Percentiles rank a stretch among this genome's conserved stretches.
phyloP scores from a whole-genome alignment of 2,797 vertebrate species.

The Miichthys miiuy region DNA sequence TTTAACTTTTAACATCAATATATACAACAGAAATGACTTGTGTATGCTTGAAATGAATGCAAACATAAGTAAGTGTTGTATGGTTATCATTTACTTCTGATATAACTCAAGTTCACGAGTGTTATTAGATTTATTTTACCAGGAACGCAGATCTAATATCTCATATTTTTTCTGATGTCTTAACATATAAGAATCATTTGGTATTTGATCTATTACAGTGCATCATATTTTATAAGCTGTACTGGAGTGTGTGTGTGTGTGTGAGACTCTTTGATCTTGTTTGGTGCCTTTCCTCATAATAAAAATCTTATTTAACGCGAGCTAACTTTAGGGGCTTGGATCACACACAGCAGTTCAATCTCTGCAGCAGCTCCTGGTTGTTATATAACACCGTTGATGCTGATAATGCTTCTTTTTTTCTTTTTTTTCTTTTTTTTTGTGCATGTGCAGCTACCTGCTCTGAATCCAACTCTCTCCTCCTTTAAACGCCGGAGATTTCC shows the following conservation, averaged over 20 bases:
- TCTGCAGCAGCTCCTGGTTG: constrained; percentile 36
- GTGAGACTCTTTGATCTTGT: neutral
- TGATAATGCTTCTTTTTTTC: constrained; percentile 31
- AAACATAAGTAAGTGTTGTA: neutral
- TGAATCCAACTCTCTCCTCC: constrained; percentile 54
- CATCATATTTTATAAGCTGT: neutral
- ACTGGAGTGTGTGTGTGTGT: neutral
- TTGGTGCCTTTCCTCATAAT: neutral
- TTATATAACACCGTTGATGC: constrained; percentile 69
- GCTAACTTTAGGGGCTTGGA: neutral
- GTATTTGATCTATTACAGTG: neutral
- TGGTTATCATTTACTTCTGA: neutral
- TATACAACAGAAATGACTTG: neutral
- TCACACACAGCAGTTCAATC: neutral
- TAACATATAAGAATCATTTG: too few relatives aligned
- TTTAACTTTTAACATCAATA: neutral
- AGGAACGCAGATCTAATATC: neutral
- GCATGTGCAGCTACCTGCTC: constrained; percentile 64
- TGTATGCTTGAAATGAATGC: neutral
- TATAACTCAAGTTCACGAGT: neutral
- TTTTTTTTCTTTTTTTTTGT: constrained; percentile 1
- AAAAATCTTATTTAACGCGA: neutral
- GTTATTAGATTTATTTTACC: neutral
- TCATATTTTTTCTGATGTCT: neutral
- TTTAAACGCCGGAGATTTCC: constrained; percentile 78